Base-by-base conservation (phyloP, 1,140 invertebrate genomes). In the Atta cephalotes region DNA sequence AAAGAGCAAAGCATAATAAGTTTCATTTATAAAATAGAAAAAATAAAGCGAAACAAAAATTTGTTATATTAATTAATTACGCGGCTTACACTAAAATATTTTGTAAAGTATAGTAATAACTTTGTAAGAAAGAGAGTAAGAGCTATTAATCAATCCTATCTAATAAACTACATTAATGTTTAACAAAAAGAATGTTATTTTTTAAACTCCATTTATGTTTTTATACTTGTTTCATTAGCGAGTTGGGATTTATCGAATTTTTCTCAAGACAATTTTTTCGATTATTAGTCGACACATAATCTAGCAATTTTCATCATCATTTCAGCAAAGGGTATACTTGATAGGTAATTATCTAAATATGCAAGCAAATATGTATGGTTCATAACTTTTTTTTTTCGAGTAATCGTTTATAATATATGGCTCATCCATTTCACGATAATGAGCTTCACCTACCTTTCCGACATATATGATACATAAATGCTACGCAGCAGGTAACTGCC, bases 391-490 rank as follows among this genome's bases (percentile, higher is more conserved):
- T 60, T 58, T 5, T 31, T 39, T 18, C 25, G 9, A 62, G 16
- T 84, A 76, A 76, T 74, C 39, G 28, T 62, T 86, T 89, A 87
- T 88, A 89, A 81, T 85, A 85, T 89, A 89, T 81, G 56, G 89
- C 88, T 91, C 89, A 89, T 89, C 76, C 10, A 89, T 65, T 85
- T 76, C 81, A 87, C 87, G 85, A 81, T 87, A 91, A 89, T 86
- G 90, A 91, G 88, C 90, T 91, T 89, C 88, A 93, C 92, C 88
- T 93, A 95, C 95, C 94, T 94, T 94, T 95, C 93, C 87, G 94
- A 95, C 94, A 95, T 92, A 93, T 94, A 95, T 94, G 92, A 94
- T 95, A 94, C 95, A 95, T 95, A 95, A 95, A 95, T 95, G 94
- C 93, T 94, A 93, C 82, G 94, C 93, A 94, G 94, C 94, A 94